Evolutionary conservation across 1,140 invertebrate species (phyloP), one percentile per base, ranked within the genome.

Genomic region (Heliconius hewitsoni): DNA sequence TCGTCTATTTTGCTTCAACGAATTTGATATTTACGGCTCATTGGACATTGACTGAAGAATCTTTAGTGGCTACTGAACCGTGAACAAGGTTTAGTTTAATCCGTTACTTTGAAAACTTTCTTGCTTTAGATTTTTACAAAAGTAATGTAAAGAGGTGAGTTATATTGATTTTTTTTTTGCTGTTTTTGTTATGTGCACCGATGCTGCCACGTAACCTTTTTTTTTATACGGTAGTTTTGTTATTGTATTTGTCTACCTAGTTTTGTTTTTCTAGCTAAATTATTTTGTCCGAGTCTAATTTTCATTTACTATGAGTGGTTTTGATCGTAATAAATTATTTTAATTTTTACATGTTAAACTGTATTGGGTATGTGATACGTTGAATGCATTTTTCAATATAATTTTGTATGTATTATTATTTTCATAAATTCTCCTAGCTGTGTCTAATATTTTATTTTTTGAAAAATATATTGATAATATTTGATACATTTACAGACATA

Each of bases 11-110:
- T 50, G n/a, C 30, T 76, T 34, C 19, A 80, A 73, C 74, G 71
- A 72, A 80, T 80, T 66, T 76, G 71, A 76, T 80, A 74, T 72
- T 57, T 70, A 80, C 74, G 60, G 78, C 70, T 66, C 70, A 74
- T 11, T 80, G 78, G 60, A 23, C 70, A 57, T n/a, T 74, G 9
- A 60, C 71, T 79, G 60, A 76, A 80, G 74, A 50, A 34, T 75
- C 60, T 80, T 80, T 80, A 66, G 74, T 73, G 50, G 8, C n/a
- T 23, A 76, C 19, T 76, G 78, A 80, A 80, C 74, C 70, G 70
- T 80, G 19, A 72, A 73, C 76, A 57, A 18, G 19, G 23, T 60
- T 73, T 73, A 55, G 37, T 77, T 8, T 77, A 77, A 77, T 78
- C 71, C 76, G 50, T 73, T 73, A 72, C 50, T 55, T 77, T 55